phyloP scores from a whole-genome alignment of 2,888 invertebrate species.

The Uloborus plumipes region DNA sequence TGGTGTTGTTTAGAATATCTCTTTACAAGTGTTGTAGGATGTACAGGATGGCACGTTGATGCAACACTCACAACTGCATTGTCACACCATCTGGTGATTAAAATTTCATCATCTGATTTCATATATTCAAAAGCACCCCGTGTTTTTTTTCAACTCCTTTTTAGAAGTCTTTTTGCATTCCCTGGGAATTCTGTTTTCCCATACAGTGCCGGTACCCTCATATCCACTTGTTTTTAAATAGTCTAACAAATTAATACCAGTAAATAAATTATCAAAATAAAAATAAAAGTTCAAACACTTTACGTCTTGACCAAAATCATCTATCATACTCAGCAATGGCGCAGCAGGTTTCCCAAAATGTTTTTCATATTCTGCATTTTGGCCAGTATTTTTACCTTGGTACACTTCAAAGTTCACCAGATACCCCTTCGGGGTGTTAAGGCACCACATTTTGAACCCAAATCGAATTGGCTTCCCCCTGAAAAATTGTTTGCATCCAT shows the following conservation, averaged over 20 bases:
- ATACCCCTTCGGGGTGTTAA: background rate
- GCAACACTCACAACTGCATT: slow-evolving; percentile 14
- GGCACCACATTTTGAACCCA: slow-evolving; percentile 69
- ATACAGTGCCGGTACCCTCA: background rate
- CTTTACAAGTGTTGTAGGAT: background rate
- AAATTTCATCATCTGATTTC: background rate
- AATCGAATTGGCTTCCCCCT: slow-evolving; percentile 69
- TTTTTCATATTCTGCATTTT: background rate
- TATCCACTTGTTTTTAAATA: background rate
- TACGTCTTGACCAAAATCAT: background rate
- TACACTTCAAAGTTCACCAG: slow-evolving; percentile 13
- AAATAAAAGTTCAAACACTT: background rate
- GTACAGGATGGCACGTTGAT: background rate
- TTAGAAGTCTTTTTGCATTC: background rate
- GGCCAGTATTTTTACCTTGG: background rate
- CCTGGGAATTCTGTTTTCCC: background rate
- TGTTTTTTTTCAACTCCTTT: background rate
- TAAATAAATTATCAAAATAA: slow-evolving; percentile 8
- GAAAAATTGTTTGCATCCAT: slow-evolving; percentile 69
- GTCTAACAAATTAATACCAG: background rate
- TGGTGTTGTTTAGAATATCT: background rate
- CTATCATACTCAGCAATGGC: background rate
- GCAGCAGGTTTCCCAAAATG: slow-evolving; percentile 1
- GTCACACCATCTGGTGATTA: slow-evolving; percentile 4
- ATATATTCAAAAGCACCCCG: background rate